These are phyloP conservation scores for Saguinus imperator DNA, from an alignment of 2,113 vertebrate species.

Conservation along the genomic window DNA sequence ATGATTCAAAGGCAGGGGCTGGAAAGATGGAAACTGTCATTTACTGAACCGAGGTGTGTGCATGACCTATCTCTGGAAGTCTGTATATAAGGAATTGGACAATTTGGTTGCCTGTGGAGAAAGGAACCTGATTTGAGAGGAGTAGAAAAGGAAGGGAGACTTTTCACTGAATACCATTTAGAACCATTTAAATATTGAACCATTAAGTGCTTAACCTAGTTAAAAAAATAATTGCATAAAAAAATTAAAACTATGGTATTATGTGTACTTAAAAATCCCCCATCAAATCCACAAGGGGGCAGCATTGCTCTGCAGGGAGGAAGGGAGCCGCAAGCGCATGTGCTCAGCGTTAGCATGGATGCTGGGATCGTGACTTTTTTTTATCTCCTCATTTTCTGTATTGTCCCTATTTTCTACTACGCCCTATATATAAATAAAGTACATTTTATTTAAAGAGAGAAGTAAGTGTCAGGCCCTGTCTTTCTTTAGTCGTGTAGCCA, in stretches of 20 bases:
- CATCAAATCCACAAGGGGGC: constrained; percentile 67
- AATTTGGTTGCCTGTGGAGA: background rate
- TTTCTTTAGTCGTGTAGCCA: background rate
- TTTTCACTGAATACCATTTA: background rate
- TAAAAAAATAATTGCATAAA: background rate
- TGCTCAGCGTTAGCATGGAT: background rate
- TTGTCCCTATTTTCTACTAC: background rate
- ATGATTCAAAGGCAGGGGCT: background rate
- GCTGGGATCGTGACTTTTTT: background rate
- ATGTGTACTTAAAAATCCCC: background rate
- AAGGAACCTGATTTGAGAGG: background rate
- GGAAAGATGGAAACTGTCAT: background rate
- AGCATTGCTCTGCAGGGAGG: constrained; percentile 28
- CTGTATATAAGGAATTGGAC: background rate
- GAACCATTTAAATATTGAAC: constrained; percentile 20
- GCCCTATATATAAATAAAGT: background rate
- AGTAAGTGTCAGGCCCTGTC: background rate
- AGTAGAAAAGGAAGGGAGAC: background rate
- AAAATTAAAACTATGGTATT: background rate
- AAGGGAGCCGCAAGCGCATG: fast-evolving
- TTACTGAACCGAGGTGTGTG: background rate
- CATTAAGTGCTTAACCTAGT: background rate
- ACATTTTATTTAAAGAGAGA: background rate
- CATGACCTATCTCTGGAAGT: background rate
- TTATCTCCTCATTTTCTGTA: background rate